These are phyloP conservation scores for Drosophila paranaensis DNA, from an alignment of 2,888 invertebrate species.

Conservation along the genomic window DNA sequence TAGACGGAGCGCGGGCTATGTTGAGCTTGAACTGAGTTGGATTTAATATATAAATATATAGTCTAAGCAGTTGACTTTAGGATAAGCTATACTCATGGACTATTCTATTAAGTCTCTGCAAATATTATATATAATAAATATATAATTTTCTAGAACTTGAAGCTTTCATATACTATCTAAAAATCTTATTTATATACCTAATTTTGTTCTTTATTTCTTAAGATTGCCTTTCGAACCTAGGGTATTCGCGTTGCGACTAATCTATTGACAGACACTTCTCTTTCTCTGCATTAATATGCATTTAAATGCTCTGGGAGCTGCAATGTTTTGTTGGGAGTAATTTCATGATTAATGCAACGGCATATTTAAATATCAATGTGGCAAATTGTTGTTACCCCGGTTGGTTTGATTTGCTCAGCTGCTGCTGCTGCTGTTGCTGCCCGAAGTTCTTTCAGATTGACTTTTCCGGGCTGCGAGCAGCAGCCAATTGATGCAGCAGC, in stretches of 20 bases:
- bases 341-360: slow-evolving; percentile 66
- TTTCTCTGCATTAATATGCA: slow-evolving; percentile 41
- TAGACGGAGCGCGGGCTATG: background rate
- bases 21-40: background rate
- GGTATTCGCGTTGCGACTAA: slow-evolving; percentile 11
- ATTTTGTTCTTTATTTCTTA: no score
- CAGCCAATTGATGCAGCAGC: slow-evolving; percentile 41
- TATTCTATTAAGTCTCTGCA: no score
- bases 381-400: slow-evolving; percentile 35
- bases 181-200: background rate
- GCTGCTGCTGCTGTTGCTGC: slow-evolving; percentile 6
- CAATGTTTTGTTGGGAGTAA: slow-evolving; percentile 23
- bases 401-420: slow-evolving; percentile 11
- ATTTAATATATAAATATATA: no score
- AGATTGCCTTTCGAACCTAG: background rate
- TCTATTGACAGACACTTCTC: background rate
- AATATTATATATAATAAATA: no score
- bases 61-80: no score
- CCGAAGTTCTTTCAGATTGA: slow-evolving; percentile 54
- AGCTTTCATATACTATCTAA: background rate
- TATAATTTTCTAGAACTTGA: background rate
- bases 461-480: slow-evolving; percentile 63
- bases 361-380: slow-evolving; percentile 60
- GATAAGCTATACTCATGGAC: no score
- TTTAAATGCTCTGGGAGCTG: slow-evolving; percentile 45